Percentiles rank a stretch among this genome's conserved stretches.
phyloP scores from a whole-genome alignment of 2,113 vertebrate species.

The Hyla sarda region DNA sequence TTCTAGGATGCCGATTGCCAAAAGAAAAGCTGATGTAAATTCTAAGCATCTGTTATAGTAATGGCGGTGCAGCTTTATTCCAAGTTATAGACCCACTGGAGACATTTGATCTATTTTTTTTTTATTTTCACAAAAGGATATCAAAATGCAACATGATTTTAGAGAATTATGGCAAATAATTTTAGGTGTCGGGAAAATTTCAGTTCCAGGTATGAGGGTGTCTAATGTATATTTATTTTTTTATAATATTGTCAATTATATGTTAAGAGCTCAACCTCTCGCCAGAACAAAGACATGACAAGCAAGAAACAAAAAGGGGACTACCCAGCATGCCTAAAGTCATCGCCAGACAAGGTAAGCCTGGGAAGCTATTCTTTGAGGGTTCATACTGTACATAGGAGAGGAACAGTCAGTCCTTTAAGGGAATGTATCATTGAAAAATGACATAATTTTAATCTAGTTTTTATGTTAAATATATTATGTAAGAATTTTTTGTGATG shows the following conservation, averaged over 20 bases:
- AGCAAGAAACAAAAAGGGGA: no score
- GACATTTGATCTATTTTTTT: constrained; percentile 21
- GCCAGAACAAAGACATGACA: no score
- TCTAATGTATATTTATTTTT: background rate
- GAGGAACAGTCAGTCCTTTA: no score
- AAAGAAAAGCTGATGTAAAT: background rate
- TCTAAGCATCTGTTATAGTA: constrained; percentile 1
- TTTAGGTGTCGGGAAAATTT: background rate
- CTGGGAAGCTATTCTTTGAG: no score
- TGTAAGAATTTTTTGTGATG: no score
- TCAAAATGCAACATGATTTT: background rate
- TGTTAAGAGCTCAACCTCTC: background rate
- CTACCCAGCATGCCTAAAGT: no score
- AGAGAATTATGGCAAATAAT: background rate
- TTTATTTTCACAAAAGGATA: background rate
- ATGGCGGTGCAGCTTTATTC: background rate
- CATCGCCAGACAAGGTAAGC: no score
- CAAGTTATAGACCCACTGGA: background rate
- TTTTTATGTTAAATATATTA: no score
- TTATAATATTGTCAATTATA: background rate
- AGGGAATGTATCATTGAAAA: no score
- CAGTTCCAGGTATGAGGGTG: background rate
- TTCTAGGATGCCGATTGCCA: background rate
- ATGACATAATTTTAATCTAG: no score
- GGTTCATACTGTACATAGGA: no score